A percentile compares a stretch with the other conserved stretches of the same genome.
phyloP scores from a whole-genome alignment of 2,113 vertebrate species.

The Oreochromis spilurus region DNA sequence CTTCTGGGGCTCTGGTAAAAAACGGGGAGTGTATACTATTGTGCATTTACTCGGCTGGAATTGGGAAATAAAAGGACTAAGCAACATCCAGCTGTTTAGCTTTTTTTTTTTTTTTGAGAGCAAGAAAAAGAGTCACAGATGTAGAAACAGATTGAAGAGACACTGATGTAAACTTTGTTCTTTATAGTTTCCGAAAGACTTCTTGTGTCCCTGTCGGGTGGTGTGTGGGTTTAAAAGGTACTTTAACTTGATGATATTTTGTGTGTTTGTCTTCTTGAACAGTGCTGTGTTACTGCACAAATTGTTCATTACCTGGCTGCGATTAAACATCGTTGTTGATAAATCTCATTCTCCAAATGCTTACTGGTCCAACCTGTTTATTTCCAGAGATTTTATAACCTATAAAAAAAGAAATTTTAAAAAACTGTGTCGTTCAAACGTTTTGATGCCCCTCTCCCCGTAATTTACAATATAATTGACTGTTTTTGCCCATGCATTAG shows the following conservation, averaged over 20 bases:
- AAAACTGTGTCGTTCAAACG: slow-evolving; percentile 46
- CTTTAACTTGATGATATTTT: slow-evolving; percentile 35
- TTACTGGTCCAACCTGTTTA: slow-evolving; percentile 46
- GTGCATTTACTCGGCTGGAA: slow-evolving; percentile 41
- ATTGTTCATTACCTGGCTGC: slow-evolving; percentile 23
- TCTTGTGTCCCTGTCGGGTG: neutral
- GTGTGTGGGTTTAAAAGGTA: slow-evolving; percentile 5
- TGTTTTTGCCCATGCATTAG: slow-evolving; percentile 71
- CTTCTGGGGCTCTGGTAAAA: slow-evolving; percentile 24
- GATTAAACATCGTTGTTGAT: slow-evolving; percentile 35
- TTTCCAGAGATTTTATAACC: slow-evolving; percentile 10
- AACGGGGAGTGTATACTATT: neutral
- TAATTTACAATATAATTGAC: slow-evolving; percentile 73
- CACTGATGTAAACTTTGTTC: slow-evolving; percentile 34
- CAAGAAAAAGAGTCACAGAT: neutral
- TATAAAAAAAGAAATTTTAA: neutral
- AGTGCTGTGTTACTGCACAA: neutral
- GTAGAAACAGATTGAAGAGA: slow-evolving; percentile 2
- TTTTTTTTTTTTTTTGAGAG: neutral
- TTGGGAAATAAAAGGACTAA: slow-evolving; percentile 39
- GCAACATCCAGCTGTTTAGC: slow-evolving; percentile 33
- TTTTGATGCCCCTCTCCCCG: slow-evolving; percentile 53
- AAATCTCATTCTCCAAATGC: slow-evolving; percentile 16
- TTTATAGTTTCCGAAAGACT: slow-evolving; percentile 10
- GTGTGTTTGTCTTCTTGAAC: neutral